These are phyloP conservation scores for Spisula subtruncata DNA, from an alignment of 2,888 invertebrate genomes.

Conservation along the genomic window DNA sequence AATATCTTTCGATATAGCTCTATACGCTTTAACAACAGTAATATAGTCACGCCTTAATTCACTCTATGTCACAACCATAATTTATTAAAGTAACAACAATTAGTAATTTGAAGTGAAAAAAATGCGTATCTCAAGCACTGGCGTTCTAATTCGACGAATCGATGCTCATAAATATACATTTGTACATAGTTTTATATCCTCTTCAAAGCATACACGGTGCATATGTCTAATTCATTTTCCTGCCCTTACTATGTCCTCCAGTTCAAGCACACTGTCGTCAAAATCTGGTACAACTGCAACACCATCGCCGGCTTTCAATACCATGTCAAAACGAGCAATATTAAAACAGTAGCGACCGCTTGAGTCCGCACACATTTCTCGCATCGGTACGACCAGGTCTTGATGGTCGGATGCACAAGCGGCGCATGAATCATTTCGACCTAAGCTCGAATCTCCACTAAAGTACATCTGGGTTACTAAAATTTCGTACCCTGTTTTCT, in stretches of 20 bases:
- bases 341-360: conserved; percentile 53
- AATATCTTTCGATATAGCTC: too few species aligned
- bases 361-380: conserved; percentile 60
- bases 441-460: conserved; percentile 66
- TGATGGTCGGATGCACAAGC: conserved; percentile 58
- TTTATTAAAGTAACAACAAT: too few species aligned
- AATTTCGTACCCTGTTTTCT: conserved; percentile 56
- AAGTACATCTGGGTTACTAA: conserved; percentile 73
- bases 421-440: conserved; percentile 65
- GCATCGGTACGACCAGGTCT: conserved; percentile 61
- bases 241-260: conserved; percentile 32
- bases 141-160: too few species aligned
- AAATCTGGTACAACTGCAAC: conserved; percentile 58
- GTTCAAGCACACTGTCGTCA: conserved; percentile 47
- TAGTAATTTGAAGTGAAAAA: too few species aligned
- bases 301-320: conserved; percentile 54
- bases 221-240: conserved; percentile 37
- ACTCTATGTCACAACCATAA: too few species aligned
- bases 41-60: too few species aligned
- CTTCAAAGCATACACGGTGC: not conserved
- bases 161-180: too few species aligned
- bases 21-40: too few species aligned
- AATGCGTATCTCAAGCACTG: too few species aligned
- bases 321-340: conserved; percentile 62
- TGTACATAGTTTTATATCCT: too few species aligned